These are phyloP conservation scores for Ceratoteleas bidentatus DNA, from an alignment of 1,140 invertebrate species.

Conservation along the genomic window DNA sequence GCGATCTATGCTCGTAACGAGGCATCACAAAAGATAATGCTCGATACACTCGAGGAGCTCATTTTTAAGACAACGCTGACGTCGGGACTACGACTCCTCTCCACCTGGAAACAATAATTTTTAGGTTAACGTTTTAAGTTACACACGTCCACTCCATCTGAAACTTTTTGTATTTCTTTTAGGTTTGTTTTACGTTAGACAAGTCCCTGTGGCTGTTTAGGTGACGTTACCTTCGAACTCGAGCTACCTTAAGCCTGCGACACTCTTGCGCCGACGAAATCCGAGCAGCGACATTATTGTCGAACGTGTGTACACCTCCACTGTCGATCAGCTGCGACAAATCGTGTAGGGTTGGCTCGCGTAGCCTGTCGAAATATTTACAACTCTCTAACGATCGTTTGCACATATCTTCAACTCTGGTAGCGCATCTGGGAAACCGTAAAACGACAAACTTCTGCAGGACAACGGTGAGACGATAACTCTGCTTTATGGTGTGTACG, in stretches of 20 bases:
- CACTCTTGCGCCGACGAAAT: too few relatives aligned
- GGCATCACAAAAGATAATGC: constrained; percentile 67
- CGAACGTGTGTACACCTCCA: too few relatives aligned
- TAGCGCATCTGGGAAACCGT: constrained; percentile 53
- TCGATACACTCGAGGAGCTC: constrained; percentile 52
- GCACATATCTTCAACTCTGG: constrained; percentile 46
- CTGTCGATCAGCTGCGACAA: background rate
- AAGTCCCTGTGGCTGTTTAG: too few relatives aligned
- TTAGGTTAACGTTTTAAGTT: too few relatives aligned
- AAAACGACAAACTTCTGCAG: constrained; percentile 38
- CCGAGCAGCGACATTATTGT: too few relatives aligned
- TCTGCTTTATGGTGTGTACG: constrained; percentile 68
- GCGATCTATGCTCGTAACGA: constrained; percentile 74
- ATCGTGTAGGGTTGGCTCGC: constrained; percentile 11
- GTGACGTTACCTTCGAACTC: too few relatives aligned
- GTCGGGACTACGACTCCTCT: constrained; percentile 11
- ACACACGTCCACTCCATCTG: too few relatives aligned
- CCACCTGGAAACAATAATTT: background rate
- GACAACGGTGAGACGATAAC: constrained; percentile 67
- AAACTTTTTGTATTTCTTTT: too few relatives aligned
- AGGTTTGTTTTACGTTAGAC: too few relatives aligned
- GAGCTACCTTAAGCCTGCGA: too few relatives aligned
- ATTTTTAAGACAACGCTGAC: constrained; percentile 59
- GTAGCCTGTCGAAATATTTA: constrained; percentile 39
- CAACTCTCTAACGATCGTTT: constrained; percentile 43